Evolutionary conservation across 1,140 invertebrate genomes (phyloP).

Genomic region (Harpegnathos saltator): DNA sequence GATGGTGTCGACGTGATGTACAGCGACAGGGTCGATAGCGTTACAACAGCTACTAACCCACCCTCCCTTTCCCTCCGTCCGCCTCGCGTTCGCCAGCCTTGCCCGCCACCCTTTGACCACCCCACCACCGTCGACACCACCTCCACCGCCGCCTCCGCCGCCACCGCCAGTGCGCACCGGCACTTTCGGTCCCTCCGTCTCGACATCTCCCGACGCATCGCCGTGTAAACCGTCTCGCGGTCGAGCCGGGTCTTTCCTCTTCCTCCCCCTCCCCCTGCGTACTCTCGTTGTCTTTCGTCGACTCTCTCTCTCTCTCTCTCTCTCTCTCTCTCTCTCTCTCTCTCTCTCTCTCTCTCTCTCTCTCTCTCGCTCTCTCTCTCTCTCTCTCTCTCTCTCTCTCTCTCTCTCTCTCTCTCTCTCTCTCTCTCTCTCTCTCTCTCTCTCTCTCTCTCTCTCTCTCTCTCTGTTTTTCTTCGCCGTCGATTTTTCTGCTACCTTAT

Average conservation of each 20-base stretch:
- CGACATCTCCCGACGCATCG: slow-evolving; percentile 69
- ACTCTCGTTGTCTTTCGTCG: slow-evolving; percentile 42
- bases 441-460: slow-evolving; percentile 27
- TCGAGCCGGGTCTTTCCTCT: slow-evolving; percentile 56
- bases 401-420: slow-evolving; percentile 31
- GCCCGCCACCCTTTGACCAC: slow-evolving; percentile 15
- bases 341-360: slow-evolving; percentile 26
- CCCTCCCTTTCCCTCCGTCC: slow-evolving; percentile 57
- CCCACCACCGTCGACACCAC: slow-evolving; percentile 66
- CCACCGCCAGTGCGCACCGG: slow-evolving; percentile 14
- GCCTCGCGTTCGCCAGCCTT: slow-evolving; percentile 40
- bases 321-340: slow-evolving; percentile 11
- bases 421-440: slow-evolving; percentile 9
- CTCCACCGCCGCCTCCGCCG: slow-evolving; percentile 37
- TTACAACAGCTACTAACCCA: slow-evolving; percentile 86
- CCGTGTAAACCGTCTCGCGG: slow-evolving; percentile 71
- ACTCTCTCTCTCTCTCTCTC: slow-evolving; percentile 16
- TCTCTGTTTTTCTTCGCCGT: no score
- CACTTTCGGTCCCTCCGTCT: slow-evolving; percentile 49
- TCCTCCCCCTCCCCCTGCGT: slow-evolving; percentile 18
- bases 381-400: slow-evolving; percentile 34
- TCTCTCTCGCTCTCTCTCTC: slow-evolving; percentile 30
- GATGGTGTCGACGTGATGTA: slow-evolving; percentile 86
- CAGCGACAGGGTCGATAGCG: slow-evolving; percentile 86
- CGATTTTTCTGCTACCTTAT: slow-evolving; percentile 47